Evolutionary conservation across 2,888 invertebrate species (phyloP).

Genomic region (Portevinia maculata): DNA sequence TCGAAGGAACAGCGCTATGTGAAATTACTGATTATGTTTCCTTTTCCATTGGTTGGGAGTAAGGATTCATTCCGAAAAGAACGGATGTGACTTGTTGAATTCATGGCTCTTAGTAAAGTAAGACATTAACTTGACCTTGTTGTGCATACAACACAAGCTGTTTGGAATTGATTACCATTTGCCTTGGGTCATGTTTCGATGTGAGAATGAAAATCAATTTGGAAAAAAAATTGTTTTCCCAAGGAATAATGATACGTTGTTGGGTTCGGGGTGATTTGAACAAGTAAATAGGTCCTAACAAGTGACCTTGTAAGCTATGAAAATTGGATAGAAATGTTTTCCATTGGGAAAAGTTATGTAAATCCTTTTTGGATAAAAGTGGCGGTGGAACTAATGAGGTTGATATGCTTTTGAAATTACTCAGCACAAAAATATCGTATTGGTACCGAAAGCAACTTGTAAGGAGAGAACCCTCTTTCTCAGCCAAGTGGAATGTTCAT

Average conservation of each 20-base stretch:
- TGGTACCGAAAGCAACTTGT: not conserved
- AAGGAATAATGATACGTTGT: not conserved
- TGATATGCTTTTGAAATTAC: not conserved
- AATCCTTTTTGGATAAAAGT: not conserved
- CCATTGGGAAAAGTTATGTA: not conserved
- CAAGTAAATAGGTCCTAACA: not conserved
- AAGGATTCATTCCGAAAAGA: not conserved
- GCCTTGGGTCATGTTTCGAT: not conserved
- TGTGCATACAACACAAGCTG: constrained; percentile 6
- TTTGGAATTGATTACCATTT: constrained; percentile 3
- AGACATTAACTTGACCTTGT: not conserved
- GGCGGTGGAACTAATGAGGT: not conserved
- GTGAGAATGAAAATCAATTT: constrained; percentile 11
- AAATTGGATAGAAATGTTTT: not conserved
- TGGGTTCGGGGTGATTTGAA: not conserved
- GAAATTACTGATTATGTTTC: not conserved
- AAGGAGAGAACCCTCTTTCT: too few species aligned
- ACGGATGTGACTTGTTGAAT: not conserved
- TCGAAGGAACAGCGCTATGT: not conserved
- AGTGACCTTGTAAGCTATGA: not conserved
- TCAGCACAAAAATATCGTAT: not conserved
- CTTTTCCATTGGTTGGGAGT: not conserved
- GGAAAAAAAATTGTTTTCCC: constrained; percentile 1
- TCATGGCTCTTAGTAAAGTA: not conserved
- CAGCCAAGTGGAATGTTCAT: too few species aligned